A percentile compares a stretch with the other conserved stretches of the same genome.
Evolutionary conservation across 2,888 invertebrate genomes (phyloP).

Genomic region (Spodoptera picta): DNA sequence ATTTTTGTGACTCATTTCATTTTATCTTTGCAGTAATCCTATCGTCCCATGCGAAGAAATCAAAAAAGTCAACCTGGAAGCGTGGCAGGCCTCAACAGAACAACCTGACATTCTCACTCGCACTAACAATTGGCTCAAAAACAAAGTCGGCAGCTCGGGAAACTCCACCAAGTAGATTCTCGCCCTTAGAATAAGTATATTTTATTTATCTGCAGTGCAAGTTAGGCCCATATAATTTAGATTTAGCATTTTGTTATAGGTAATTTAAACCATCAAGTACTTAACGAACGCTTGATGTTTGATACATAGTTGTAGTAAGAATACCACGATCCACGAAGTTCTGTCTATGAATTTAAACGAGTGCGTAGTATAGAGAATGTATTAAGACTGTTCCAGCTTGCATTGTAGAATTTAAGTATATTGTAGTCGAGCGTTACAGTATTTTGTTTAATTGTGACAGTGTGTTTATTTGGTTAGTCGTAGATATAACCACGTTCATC

Average conservation of each 20-base stretch:
- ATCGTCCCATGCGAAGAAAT: slow-evolving; percentile 85
- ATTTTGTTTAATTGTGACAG: slow-evolving; percentile 66
- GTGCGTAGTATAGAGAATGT: slow-evolving; percentile 29
- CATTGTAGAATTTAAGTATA: slow-evolving; percentile 46
- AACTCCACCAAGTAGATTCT: slow-evolving; percentile 72
- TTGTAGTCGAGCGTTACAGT: slow-evolving; percentile 69
- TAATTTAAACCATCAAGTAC: slow-evolving; percentile 29
- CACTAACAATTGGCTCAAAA: slow-evolving; percentile 84
- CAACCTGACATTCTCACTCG: slow-evolving; percentile 81
- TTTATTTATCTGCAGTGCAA: slow-evolving; percentile 39
- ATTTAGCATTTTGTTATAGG: slow-evolving; percentile 28
- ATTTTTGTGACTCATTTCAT: slow-evolving; percentile 6
- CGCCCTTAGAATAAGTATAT: slow-evolving; percentile 21
- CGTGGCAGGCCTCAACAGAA: slow-evolving; percentile 79
- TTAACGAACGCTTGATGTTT: slow-evolving; percentile 32
- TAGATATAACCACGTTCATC: slow-evolving; percentile 58
- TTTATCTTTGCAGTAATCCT: slow-evolving; percentile 84
- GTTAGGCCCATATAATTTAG: slow-evolving; percentile 33
- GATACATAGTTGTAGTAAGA: slow-evolving; percentile 9
- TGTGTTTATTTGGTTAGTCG: slow-evolving; percentile 52
- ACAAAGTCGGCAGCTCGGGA: slow-evolving; percentile 72
- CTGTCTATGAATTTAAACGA: slow-evolving; percentile 21
- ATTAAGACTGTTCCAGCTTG: slow-evolving; percentile 52
- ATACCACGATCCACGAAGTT: slow-evolving; percentile 23
- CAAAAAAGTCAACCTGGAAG: slow-evolving; percentile 80